Percentiles rank a stretch among this genome's conserved stretches.
These are phyloP conservation scores for Pachyramphus minor DNA, from an alignment of 2,113 vertebrate species.

Conservation along the genomic window DNA sequence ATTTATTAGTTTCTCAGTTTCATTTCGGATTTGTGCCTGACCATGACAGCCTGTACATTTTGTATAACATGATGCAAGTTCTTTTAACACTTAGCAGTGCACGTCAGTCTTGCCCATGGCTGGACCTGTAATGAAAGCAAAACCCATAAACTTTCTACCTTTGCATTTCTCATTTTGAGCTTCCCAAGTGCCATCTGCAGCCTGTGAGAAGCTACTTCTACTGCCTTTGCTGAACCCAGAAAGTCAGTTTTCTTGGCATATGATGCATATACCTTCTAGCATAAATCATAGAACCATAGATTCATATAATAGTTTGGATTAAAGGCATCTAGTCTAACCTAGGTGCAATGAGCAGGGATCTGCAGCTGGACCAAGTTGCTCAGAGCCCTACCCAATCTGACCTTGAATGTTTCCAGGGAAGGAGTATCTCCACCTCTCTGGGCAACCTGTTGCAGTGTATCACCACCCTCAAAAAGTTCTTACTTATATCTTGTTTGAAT, in stretches of 20 bases:
- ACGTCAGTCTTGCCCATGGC: background rate
- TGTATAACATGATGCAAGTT: background rate
- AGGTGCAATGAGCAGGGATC: background rate
- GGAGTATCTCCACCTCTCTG: background rate
- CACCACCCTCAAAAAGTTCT: background rate
- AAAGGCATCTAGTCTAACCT: background rate
- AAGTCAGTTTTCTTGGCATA: background rate
- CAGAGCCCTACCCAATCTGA: background rate
- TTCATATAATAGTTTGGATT: background rate
- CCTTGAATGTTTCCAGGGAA: background rate
- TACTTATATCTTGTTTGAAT: background rate
- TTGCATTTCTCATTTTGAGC: background rate
- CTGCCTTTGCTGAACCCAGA: background rate
- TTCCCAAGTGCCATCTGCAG: background rate
- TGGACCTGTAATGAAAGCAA: background rate
- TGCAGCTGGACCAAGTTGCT: background rate
- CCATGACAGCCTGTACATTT: background rate
- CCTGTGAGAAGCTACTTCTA: background rate
- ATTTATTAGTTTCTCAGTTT: background rate
- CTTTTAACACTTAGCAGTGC: background rate
- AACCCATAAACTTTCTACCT: background rate
- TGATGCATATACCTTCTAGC: background rate
- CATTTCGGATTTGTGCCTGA: background rate
- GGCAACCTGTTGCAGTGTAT: background rate
- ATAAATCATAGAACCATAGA: background rate